Evolutionary conservation across 2,888 invertebrate species (phyloP).

Genomic region (Glyphotaelius pellucidus): DNA sequence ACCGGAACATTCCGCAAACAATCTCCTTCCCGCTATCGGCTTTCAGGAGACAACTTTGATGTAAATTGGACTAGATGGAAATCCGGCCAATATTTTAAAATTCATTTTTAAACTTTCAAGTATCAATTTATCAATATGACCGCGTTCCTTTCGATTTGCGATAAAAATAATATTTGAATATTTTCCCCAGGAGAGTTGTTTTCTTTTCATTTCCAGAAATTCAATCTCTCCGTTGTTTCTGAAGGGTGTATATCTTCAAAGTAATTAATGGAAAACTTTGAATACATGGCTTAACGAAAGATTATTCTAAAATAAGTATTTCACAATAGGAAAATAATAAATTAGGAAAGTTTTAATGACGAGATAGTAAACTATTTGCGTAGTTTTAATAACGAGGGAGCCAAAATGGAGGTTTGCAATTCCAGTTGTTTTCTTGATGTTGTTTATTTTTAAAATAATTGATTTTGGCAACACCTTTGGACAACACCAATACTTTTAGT

Average conservation of each 20-base stretch:
- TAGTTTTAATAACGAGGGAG: too few species aligned
- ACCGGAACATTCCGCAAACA: too few species aligned
- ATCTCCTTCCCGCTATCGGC: background rate
- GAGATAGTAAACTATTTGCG: too few species aligned
- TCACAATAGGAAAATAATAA: too few species aligned
- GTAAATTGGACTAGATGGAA: background rate
- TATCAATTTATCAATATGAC: background rate
- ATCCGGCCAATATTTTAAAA: background rate
- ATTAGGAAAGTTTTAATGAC: too few species aligned
- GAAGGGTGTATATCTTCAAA: background rate
- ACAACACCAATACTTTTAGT: too few species aligned
- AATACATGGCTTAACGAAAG: background rate
- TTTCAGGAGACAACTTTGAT: conserved; percentile 16
- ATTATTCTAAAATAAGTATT: too few species aligned
- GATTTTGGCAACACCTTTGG: too few species aligned
- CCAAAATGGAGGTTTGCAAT: too few species aligned
- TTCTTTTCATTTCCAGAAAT: background rate
- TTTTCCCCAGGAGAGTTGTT: background rate
- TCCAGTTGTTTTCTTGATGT: too few species aligned
- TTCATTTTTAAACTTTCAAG: background rate
- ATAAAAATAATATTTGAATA: background rate
- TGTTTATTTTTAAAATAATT: too few species aligned
- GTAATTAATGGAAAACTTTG: background rate
- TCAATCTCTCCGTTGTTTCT: background rate
- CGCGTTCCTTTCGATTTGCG: background rate